Evolutionary conservation across 2,113 vertebrate species (phyloP).

Genomic region (Anoura caudifer): DNA sequence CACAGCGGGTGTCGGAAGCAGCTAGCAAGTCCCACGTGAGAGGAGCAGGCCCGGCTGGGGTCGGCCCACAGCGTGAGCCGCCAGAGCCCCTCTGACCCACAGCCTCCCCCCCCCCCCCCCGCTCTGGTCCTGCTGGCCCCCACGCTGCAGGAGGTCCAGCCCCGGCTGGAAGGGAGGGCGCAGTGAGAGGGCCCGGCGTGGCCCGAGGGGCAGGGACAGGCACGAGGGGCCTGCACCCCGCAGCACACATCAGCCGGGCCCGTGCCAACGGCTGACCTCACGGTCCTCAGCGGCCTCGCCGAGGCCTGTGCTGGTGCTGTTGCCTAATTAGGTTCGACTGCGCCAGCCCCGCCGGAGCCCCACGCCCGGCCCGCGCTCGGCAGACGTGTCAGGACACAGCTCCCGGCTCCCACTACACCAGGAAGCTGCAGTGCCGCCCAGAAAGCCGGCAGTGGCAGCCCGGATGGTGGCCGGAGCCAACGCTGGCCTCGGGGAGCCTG

Average conservation of each 20-base stretch:
- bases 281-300: background rate
- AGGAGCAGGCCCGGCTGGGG: too few species aligned
- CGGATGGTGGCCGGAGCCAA: background rate
- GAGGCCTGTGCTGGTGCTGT: background rate
- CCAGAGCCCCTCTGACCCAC: fast-evolving
- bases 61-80: fast-evolving
- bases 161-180: background rate
- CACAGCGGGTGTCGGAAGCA: background rate
- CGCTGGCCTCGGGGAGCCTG: background rate
- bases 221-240: fast-evolving
- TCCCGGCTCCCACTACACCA: background rate
- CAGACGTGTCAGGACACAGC: slow-evolving; percentile 29
- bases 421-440: background rate
- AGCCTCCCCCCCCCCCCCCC: background rate
- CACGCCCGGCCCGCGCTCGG: background rate
- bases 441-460: background rate
- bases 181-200: fast-evolving
- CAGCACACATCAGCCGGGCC: background rate
- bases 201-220: background rate
- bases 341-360: slow-evolving; percentile 15
- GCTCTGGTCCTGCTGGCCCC: too few species aligned
- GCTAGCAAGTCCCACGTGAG: fast-evolving
- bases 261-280: slow-evolving; percentile 2
- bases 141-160: fast-evolving
- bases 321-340: background rate